phyloP scores from a whole-genome alignment of 2,797 vertebrate species.

The Phoxinus dragarum region DNA sequence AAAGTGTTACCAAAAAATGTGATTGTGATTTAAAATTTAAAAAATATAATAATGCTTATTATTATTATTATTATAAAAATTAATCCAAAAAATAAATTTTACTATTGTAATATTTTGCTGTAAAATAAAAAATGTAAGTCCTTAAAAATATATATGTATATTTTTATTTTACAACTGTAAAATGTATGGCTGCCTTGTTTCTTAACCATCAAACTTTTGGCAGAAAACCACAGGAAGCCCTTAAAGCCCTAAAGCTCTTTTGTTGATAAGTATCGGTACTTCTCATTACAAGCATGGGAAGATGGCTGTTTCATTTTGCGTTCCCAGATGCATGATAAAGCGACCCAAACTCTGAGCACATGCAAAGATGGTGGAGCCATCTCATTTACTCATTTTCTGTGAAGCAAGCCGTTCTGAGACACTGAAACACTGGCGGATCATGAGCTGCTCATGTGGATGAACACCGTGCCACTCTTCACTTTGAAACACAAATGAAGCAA shows the following conservation, averaged over 20 bases:
- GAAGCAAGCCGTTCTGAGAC: background rate
- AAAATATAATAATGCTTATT: no score
- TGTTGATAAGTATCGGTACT: background rate
- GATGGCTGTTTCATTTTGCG: background rate
- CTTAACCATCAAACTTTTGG: no score
- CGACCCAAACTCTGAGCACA: background rate
- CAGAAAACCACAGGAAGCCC: no score
- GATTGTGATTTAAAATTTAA: background rate
- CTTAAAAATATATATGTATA: no score
- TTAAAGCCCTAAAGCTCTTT: background rate
- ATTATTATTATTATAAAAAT: no score
- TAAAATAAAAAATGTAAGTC: no score
- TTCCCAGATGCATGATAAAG: background rate
- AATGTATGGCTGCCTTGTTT: no score
- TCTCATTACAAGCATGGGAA: background rate
- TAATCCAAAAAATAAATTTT: no score
- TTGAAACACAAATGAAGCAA: background rate
- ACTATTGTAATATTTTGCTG: no score
- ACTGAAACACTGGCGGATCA: background rate
- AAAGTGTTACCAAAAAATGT: no score
- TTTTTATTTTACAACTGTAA: no score
- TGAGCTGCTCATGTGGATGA: background rate
- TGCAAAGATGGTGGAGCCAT: background rate
- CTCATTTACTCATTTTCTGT: background rate
- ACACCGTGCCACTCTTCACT: background rate